These are phyloP conservation scores for Hoplodrina blanda DNA, from an alignment of 2,888 invertebrate genomes.

Conservation along the genomic window DNA sequence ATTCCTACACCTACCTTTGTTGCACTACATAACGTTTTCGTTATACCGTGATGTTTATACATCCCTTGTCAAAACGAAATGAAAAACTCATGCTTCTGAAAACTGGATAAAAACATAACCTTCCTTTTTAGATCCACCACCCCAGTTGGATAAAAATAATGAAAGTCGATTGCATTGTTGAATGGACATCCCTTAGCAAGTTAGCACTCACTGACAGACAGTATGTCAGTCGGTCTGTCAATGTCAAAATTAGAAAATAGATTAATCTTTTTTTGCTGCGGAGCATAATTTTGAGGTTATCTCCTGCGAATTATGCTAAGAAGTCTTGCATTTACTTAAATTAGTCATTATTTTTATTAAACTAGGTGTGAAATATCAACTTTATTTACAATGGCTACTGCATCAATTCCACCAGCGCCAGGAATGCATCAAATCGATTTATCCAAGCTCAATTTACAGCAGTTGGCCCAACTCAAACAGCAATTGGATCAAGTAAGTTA, in stretches of 20 bases:
- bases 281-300: constrained; percentile 59
- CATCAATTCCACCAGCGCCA: constrained; percentile 91
- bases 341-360: constrained; percentile 35
- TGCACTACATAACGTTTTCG: no score
- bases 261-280: constrained; percentile 11
- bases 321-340: constrained; percentile 39
- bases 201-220: no score
- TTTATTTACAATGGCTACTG: constrained; percentile 89
- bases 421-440: constrained; percentile 95
- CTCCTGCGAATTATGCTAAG: constrained; percentile 46
- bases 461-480: constrained; percentile 95
- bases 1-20: no score
- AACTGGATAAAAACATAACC: no score
- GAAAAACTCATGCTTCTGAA: no score
- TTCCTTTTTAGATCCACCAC: no score
- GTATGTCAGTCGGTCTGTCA: not conserved
- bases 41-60: no score
- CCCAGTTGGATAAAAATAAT: no score
- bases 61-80: no score
- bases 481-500: constrained; percentile 95
- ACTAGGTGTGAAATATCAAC: constrained; percentile 39
- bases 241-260: not conserved
- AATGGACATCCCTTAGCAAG: not conserved
- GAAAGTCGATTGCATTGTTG: no score
- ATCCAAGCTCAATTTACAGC: constrained; percentile 94